Conservation (phyloP, 2,797 vertebrate species). For the Bovichtus diacanthus region DNA sequence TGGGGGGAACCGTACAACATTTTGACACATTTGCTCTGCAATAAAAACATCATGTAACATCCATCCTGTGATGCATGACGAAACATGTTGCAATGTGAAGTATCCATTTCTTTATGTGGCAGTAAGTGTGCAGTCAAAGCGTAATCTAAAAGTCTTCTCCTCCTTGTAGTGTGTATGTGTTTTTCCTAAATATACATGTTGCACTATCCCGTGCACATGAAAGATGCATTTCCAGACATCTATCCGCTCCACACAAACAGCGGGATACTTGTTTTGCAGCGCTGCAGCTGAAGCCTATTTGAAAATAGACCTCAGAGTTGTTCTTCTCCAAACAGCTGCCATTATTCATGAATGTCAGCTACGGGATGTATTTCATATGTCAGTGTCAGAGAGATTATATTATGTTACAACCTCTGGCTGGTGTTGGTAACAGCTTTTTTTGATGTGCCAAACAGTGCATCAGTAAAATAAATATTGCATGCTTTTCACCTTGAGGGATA, state of each 20-base stretch:
- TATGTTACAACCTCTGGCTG: conserved; percentile 74
- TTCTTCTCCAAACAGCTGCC: conserved; percentile 73
- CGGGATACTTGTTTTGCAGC: conserved; percentile 65
- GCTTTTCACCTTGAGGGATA: conserved; percentile 77
- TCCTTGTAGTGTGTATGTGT: conserved; percentile 21
- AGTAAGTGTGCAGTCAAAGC: conserved; percentile 2
- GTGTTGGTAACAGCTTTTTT: conserved; percentile 42
- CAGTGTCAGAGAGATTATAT: conserved; percentile 77
- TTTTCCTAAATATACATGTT: conserved; percentile 49
- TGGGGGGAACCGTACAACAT: not conserved
- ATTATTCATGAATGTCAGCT: conserved; percentile 80
- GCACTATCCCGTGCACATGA: conserved; percentile 42
- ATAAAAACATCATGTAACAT: conserved; percentile 34
- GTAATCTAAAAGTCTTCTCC: conserved; percentile 4
- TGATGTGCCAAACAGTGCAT: conserved; percentile 64
- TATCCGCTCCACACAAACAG: conserved; percentile 45
- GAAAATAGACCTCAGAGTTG: conserved; percentile 73
- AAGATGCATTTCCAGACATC: conserved; percentile 53
- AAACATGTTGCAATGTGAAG: conserved; percentile 45
- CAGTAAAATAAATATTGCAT: conserved; percentile 75
- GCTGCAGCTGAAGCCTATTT: conserved; percentile 66
- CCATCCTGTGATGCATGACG: conserved; percentile 35
- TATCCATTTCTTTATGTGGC: conserved; percentile 23
- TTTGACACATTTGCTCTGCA: conserved; percentile 19
- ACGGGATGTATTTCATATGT: conserved; percentile 74